Evolutionary conservation across 2,888 invertebrate genomes (phyloP).

Genomic region (Melanchra persicariae): DNA sequence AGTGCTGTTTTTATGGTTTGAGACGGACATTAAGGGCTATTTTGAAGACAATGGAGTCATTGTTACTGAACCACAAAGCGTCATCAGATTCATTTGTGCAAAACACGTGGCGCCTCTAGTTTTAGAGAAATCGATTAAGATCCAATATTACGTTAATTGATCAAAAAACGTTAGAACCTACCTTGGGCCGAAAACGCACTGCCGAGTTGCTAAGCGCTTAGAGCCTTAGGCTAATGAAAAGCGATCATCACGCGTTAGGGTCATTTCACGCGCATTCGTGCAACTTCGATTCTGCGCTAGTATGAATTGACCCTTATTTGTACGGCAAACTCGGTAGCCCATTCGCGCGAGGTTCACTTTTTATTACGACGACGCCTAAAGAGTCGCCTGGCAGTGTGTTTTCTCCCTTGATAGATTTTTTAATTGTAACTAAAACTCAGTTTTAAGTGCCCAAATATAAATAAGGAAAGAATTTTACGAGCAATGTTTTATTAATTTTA

Average conservation of each 20-base stretch:
- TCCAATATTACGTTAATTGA: constrained; percentile 81
- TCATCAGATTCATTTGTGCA: constrained; percentile 70
- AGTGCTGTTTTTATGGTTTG: constrained; percentile 93
- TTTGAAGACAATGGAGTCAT: constrained; percentile 95
- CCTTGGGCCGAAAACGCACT: neutral
- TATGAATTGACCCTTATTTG: too few relatives aligned
- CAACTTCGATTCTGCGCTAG: too few relatives aligned
- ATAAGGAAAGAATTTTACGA: neutral
- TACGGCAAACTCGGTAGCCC: too few relatives aligned
- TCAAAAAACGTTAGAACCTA: neutral
- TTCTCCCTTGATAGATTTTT: neutral
- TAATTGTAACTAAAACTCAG: neutral
- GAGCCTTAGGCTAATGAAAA: too few relatives aligned
- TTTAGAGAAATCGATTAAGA: constrained; percentile 76
- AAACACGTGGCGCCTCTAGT: constrained; percentile 67
- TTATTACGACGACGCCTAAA: too few relatives aligned
- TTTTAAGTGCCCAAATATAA: neutral
- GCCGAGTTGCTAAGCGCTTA: too few relatives aligned
- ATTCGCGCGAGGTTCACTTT: too few relatives aligned
- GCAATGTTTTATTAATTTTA: neutral
- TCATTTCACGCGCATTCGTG: too few relatives aligned
- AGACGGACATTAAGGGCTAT: constrained; percentile 90
- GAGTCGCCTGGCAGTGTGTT: neutral
- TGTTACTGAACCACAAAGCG: constrained; percentile 76
- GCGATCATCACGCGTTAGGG: too few relatives aligned